Evolutionary conservation across 1,140 invertebrate species (phyloP).

Genomic region (Heliconius hermathena): DNA sequence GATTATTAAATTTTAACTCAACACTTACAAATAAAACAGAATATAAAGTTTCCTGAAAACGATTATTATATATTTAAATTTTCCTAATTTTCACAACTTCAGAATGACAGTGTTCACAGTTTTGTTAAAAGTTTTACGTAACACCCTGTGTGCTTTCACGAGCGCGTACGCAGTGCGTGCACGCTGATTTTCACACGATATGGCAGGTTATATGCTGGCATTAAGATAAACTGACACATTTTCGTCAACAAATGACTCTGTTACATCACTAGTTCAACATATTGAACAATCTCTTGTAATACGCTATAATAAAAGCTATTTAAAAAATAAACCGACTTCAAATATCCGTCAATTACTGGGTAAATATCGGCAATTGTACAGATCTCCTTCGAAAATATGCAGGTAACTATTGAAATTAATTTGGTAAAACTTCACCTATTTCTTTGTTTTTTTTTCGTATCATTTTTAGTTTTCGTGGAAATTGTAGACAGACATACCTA

Average conservation of each 20-base stretch:
- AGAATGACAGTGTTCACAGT: constrained; percentile 22
- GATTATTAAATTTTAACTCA: neutral
- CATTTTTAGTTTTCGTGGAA: too few species aligned
- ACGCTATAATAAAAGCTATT: neutral
- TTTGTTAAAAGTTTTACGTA: constrained; percentile 53
- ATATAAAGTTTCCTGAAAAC: neutral
- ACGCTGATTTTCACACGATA: constrained; percentile 61
- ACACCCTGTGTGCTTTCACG: constrained; percentile 58
- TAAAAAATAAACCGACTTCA: too few species aligned
- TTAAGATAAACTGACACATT: constrained; percentile 40
- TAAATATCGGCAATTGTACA: too few species aligned
- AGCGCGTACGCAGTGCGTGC: constrained; percentile 57
- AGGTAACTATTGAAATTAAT: too few species aligned
- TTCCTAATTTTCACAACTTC: constrained; percentile 27
- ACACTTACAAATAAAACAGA: neutral
- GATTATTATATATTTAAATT: constrained; percentile 3
- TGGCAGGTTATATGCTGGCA: constrained; percentile 40
- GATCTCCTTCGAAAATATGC: too few species aligned
- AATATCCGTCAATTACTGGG: too few species aligned
- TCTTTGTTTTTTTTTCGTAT: too few species aligned
- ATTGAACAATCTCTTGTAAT: constrained; percentile 6
- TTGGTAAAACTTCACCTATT: too few species aligned
- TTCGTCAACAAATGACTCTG: constrained; percentile 24
- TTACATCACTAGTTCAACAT: constrained; percentile 24
- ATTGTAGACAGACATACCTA: too few species aligned